Evolutionary conservation across 2,888 invertebrate genomes (phyloP), one percentile per base, ranked within the genome.

Genomic region (Rhingia rostrata): DNA sequence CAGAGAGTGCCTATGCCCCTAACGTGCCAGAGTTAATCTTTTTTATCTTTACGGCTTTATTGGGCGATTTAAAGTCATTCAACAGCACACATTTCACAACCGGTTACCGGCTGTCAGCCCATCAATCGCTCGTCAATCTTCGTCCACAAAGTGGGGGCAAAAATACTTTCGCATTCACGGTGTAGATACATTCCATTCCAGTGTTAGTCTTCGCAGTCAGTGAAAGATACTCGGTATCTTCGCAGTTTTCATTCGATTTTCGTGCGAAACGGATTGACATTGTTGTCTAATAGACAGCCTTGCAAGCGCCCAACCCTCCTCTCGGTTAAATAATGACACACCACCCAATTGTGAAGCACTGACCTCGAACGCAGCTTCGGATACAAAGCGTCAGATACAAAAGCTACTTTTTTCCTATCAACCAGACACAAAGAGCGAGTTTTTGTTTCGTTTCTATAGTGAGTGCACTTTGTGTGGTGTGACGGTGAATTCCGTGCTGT

Each of bases 71-170:
- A 51, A 56, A 30, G 51, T 12, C 53, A 54, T 70, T 69, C 69
- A 70, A 75, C 69, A 70, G 10, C 7, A 22, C 32, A 43, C 45
- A 22, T 22, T 7, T 61, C 37, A n/a, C 43, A 69, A 78, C 78
- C 66, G 54, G 78, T 73, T 83, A 73, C 78, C 78, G 78, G 54
- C 73, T 82, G 47, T 49, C 69, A 74, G 66, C 66, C 66, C 51
- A 72, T 77, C 81, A 78, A 53, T 70, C 63, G 37, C 58, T 66
- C 63, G 12, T 78, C 70, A 64, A 6, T 33, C 37, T 51, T 58
- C 35, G 54, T 14, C 53, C 41, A 66, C 9, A 49, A 3, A 14
- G 41, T 12, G 32, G 32, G 41, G 30, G 35, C 47, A 47, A 35
- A 64, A 32, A 35, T 54, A 66, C 54, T 54, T 53, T 54, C 53